Evolutionary conservation across 2,113 vertebrate species (phyloP), one percentile per base, ranked within the genome.

Genomic region (Urocolius indicus): DNA sequence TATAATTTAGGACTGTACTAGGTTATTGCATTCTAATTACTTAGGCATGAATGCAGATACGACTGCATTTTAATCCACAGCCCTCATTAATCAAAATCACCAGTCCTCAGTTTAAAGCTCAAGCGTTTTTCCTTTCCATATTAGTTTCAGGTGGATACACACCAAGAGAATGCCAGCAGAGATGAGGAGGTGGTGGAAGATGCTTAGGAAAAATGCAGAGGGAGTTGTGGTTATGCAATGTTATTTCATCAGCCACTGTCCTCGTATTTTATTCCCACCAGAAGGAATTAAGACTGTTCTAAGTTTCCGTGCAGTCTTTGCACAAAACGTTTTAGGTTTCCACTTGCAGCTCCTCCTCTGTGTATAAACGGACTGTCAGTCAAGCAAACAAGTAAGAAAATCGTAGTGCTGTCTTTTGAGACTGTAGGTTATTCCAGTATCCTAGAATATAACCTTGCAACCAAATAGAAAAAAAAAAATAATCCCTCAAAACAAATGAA

Each of bases 181-280:
- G n/a, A 67, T 67, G 71, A 91, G 22, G 46, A 66, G 43, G 51
- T 74, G n/a, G 55, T 16, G 5, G 59, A 57, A 86, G 51, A 79
- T 16, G 10, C 41, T 79, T 21, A 6, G 66, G 73, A 46, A 65
- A 93, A 89, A 73, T 10, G 9, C 65, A 68, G 54, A 38, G 12
- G 45, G 20, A 22, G 41, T 93, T 41, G 84, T 68, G 26, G 54
- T 91, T 94, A 96, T 85, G 95, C 66, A 96, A 93, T 30, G 7
- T 59, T 95, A 94, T 94, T 96, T 94, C 95, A 96, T 91, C 92
- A 96, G 90, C 90, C 78, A 89, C 65, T 74, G 52, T 77, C 26
- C 34, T 81, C 52, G 29, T 20, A 22, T 72, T 52, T 82, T 63
- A 75, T 58, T 62, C 52, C 27, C 27, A 41, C 57, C 41, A 29